phyloP scores from a whole-genome alignment of 2,888 invertebrate species.

The Sisyra nigra region DNA sequence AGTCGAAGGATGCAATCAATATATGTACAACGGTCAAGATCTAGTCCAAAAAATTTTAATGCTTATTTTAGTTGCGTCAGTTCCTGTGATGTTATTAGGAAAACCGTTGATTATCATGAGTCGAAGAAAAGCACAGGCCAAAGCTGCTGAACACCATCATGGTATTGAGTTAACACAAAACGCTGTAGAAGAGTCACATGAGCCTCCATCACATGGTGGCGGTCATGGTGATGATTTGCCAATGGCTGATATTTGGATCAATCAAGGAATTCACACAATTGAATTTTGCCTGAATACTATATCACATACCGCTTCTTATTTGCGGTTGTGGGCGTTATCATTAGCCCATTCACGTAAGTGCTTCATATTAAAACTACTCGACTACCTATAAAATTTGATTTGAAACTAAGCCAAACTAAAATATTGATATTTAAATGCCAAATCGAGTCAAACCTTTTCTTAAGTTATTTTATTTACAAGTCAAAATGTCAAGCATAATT shows the following conservation, averaged over 20 bases:
- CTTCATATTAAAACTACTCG: conserved; percentile 15
- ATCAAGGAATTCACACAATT: conserved; percentile 91
- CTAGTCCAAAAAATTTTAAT: conserved; percentile 46
- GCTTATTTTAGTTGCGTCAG: conserved; percentile 44
- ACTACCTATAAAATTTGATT: not conserved
- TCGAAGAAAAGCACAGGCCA: conserved; percentile 27
- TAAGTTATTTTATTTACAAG: too few relatives aligned
- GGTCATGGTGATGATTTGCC: conserved; percentile 20
- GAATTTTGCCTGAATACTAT: conserved; percentile 93
- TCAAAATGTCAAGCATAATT: too few relatives aligned
- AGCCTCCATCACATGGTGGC: not conserved
- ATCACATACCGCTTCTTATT: conserved; percentile 92
- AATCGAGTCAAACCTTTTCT: not conserved
- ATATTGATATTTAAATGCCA: too few relatives aligned
- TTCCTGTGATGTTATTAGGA: conserved; percentile 62
- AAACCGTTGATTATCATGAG: conserved; percentile 52
- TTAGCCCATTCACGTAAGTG: conserved; percentile 87
- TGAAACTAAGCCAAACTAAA: not conserved
- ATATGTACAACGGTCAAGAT: conserved; percentile 43
- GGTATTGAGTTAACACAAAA: conserved; percentile 1
- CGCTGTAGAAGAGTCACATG: not conserved
- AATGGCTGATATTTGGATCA: conserved; percentile 79
- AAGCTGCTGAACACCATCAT: not conserved
- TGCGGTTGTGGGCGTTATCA: conserved; percentile 92
- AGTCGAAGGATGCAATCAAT: conserved; percentile 31